phyloP scores from a whole-genome alignment of 1,140 invertebrate genomes.

The Drosophila equinoxialis region DNA sequence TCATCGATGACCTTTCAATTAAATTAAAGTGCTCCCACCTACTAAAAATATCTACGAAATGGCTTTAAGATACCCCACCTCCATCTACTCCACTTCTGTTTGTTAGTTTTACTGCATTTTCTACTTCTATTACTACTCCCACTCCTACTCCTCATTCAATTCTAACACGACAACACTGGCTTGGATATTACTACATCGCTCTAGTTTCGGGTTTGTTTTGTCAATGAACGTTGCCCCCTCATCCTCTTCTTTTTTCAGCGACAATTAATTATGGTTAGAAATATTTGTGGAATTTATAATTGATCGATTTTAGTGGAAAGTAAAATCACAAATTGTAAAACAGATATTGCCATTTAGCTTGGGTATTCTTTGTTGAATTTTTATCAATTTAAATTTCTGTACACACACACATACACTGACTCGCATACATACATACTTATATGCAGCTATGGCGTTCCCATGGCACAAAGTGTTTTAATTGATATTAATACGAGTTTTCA shows the following conservation, averaged over 20 bases:
- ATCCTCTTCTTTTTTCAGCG: neutral
- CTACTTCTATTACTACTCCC: constrained; percentile 5
- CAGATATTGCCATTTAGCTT: constrained; percentile 36
- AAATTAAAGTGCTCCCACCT: neutral
- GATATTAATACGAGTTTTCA: neutral
- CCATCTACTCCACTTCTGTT: constrained; percentile 4
- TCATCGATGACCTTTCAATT: constrained; percentile 54
- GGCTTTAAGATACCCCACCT: constrained; percentile 31
- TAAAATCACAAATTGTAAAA: neutral
- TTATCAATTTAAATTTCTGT: constrained; percentile 78
- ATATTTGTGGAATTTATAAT: constrained; percentile 27
- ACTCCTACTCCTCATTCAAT: neutral
- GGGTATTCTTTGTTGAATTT: constrained; percentile 44
- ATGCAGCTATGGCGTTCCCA: constrained; percentile 57
- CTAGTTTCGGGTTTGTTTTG: constrained; percentile 33
- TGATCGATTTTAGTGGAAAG: constrained; percentile 13
- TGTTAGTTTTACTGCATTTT: neutral
- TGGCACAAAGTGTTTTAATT: constrained; percentile 4
- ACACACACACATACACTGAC: constrained; percentile 39
- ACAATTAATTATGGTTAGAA: constrained; percentile 2
- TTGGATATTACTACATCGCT: constrained; percentile 58
- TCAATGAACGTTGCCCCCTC: constrained; percentile 50
- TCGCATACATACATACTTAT: constrained; percentile 19
- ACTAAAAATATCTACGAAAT: neutral
- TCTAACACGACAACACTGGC: constrained; percentile 58